phyloP scores from a whole-genome alignment of 2,113 vertebrate species.

The Heterotilapia buettikoferi region DNA sequence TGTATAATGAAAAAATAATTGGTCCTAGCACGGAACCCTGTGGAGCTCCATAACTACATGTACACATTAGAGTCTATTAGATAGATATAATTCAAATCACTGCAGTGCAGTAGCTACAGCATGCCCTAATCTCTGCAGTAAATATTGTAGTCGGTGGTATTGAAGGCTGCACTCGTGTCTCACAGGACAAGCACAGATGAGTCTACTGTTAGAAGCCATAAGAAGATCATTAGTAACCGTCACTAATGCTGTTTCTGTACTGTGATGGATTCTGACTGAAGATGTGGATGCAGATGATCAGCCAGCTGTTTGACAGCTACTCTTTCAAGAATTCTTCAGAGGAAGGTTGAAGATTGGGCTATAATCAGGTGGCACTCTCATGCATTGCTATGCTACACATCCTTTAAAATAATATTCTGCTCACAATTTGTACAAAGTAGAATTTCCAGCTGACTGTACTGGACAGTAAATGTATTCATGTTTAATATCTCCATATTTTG shows the following conservation, averaged over 20 bases:
- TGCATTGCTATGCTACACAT: neutral
- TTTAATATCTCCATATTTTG: neutral
- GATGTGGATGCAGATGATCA: neutral
- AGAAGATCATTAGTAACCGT: neutral
- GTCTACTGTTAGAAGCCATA: neutral
- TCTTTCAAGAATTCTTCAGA: neutral
- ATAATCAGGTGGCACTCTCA: neutral
- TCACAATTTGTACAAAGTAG: neutral
- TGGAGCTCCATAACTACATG: neutral
- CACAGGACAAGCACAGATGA: neutral
- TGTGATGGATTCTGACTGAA: neutral
- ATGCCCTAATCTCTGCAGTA: neutral
- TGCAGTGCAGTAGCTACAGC: neutral
- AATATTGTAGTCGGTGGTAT: neutral
- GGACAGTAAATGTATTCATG: neutral
- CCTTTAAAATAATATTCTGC: neutral
- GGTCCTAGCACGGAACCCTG: rapidly evolving
- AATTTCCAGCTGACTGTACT: neutral
- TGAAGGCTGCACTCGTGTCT: neutral
- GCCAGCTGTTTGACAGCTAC: neutral
- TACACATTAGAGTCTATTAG: neutral
- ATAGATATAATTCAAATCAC: neutral
- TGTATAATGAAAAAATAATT: neutral
- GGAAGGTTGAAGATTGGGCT: neutral
- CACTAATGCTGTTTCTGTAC: neutral